Conservation (phyloP, 2,888 invertebrate species). For the Pasiphila rectangulata region DNA sequence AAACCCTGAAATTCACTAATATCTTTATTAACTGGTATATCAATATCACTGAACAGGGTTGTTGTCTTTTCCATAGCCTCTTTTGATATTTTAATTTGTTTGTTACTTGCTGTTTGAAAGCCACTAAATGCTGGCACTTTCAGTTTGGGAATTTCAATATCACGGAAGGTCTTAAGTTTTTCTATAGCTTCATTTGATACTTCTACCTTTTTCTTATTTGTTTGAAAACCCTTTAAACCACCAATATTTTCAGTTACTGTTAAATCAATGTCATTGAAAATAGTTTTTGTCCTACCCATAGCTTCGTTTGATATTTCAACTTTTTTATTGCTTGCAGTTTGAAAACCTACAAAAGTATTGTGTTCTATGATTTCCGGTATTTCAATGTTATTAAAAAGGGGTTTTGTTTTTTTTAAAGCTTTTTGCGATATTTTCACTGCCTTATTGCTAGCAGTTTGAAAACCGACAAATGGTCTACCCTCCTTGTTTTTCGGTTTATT, state of each 20-base stretch:
- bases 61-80: constrained; percentile 37
- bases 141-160: neutral
- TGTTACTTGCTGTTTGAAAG: constrained; percentile 55
- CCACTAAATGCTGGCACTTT: constrained; percentile 23
- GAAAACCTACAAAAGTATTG: constrained; percentile 8
- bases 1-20: too few relatives aligned
- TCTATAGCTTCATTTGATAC: constrained; percentile 8
- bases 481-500: too few relatives aligned
- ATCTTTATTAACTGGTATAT: too few relatives aligned
- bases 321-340: constrained; percentile 17
- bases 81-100: constrained; percentile 29
- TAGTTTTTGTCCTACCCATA: constrained; percentile 8
- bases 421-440: constrained; percentile 46
- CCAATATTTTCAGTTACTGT: neutral
- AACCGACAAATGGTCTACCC: neutral
- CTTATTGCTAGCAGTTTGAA: constrained; percentile 37
- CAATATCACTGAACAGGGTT: constrained; percentile 48
- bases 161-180: constrained; percentile 11
- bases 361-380: neutral
- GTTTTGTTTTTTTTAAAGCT: constrained; percentile 27
- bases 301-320: constrained; percentile 1
- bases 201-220: constrained; percentile 13
- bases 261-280: constrained; percentile 1
- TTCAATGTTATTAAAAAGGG: neutral
- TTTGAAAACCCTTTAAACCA: constrained; percentile 22